Conservation (phyloP, 2,888 invertebrate genomes). For the Eupithecia vulgata region DNA sequence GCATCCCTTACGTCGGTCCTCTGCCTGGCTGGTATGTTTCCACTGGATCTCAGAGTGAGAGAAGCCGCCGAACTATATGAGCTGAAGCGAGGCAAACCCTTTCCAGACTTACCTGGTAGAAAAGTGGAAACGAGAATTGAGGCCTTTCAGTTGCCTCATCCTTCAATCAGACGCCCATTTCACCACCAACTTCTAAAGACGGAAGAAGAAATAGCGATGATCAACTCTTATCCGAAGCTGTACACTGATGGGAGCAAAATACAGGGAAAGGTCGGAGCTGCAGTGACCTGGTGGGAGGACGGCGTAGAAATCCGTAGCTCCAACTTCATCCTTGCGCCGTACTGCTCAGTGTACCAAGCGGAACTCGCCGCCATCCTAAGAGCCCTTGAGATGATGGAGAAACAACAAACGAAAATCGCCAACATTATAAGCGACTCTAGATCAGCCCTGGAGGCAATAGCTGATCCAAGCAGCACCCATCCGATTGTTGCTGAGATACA, state of each 20-base stretch:
- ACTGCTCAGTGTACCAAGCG: conserved; percentile 6
- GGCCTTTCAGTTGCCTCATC: conserved; percentile 20
- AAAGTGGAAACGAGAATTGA: conserved; percentile 32
- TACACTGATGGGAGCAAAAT: not conserved
- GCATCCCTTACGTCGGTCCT: not conserved
- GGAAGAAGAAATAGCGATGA: conserved; percentile 9
- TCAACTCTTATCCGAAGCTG: not conserved
- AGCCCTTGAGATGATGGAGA: not conserved
- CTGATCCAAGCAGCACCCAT: not conserved
- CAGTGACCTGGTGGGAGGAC: not conserved
- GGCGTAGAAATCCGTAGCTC: not conserved
- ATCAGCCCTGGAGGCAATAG: not conserved
- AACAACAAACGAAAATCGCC: not conserved
- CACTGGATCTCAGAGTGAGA: not conserved
- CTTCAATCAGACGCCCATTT: conserved; percentile 19
- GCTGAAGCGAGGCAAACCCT: not conserved
- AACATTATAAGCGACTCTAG: conserved; percentile 7
- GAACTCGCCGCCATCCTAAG: not conserved
- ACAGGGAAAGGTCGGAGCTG: conserved; percentile 1
- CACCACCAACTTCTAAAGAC: conserved; percentile 12
- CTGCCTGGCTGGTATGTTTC: not conserved
- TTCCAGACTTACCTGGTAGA: conserved; percentile 23
- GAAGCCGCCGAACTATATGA: not conserved
- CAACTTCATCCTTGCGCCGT: not conserved
- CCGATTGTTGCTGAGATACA: not conserved